phyloP scores from a whole-genome alignment of 2,797 vertebrate species.

The Poeciliopsis presidionis region DNA sequence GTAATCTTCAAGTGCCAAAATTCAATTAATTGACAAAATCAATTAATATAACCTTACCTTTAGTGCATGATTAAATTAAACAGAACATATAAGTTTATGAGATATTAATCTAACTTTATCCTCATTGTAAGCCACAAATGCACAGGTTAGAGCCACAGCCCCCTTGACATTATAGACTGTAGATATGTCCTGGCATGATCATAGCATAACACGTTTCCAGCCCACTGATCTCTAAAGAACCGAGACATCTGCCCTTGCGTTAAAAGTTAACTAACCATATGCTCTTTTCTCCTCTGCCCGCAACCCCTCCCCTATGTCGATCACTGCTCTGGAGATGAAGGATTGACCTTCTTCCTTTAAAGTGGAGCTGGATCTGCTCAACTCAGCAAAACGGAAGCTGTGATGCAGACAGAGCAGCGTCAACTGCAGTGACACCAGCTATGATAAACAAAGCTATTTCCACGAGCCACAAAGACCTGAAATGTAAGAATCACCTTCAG shows the following conservation, averaged over 20 bases:
- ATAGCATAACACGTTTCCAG: conserved; percentile 51
- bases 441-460: conserved; percentile 37
- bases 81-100: neutral
- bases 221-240: conserved; percentile 44
- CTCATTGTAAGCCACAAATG: neutral
- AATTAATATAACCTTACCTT: no score
- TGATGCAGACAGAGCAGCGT: conserved; percentile 13
- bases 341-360: conserved; percentile 58
- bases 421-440: conserved; percentile 35
- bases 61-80: neutral
- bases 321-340: conserved; percentile 50
- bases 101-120: neutral
- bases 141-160: neutral
- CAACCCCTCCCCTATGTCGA: conserved; percentile 33
- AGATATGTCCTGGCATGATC: conserved; percentile 34
- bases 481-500: conserved; percentile 26
- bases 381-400: conserved; percentile 54
- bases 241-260: conserved; percentile 55
- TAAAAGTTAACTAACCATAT: conserved; percentile 63
- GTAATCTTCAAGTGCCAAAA: neutral
- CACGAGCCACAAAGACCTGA: neutral
- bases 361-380: conserved; percentile 38
- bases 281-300: conserved; percentile 28
- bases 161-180: conserved; percentile 27
- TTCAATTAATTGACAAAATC: neutral